Conservation (phyloP, 2,797 vertebrate genomes). For the Anabas testudineus region DNA sequence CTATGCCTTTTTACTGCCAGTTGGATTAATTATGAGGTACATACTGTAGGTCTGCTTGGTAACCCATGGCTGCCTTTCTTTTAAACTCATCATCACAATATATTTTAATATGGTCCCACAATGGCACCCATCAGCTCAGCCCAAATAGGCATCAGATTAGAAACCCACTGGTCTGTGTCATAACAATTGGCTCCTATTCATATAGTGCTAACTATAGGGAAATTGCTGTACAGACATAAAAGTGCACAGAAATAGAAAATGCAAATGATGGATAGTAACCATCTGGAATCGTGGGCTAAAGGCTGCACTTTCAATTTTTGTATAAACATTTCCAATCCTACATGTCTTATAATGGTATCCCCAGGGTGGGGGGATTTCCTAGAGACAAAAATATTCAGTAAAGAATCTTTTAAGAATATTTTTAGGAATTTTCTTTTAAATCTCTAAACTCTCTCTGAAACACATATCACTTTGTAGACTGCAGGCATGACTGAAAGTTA, state of each 20-base stretch:
- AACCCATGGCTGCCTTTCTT: conserved; percentile 49
- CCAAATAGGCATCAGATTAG: conserved; percentile 49
- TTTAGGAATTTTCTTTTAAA: too few relatives aligned
- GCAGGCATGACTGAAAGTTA: conserved; percentile 12
- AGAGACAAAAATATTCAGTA: conserved; percentile 5
- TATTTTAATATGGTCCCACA: conserved; percentile 46
- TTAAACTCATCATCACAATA: conserved; percentile 50
- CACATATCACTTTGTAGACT: conserved; percentile 6
- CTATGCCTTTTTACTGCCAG: conserved; percentile 1
- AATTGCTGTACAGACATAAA: conserved; percentile 31
- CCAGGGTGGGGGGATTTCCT: not conserved
- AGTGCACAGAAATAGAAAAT: conserved; percentile 40
- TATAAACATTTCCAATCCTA: not conserved
- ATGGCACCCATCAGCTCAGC: conserved; percentile 44
- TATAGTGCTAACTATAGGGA: conserved; percentile 15
- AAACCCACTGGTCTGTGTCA: conserved; percentile 62
- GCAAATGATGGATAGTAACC: conserved; percentile 34
- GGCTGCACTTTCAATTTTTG: not conserved
- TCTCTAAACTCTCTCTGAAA: not conserved
- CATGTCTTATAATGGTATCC: not conserved
- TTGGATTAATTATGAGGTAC: conserved; percentile 18
- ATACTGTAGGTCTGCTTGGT: conserved; percentile 18
- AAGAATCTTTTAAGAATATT: too few relatives aligned
- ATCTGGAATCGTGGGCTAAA: conserved; percentile 6
- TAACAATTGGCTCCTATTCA: conserved; percentile 45